These are phyloP conservation scores for Megalopta genalis DNA, from an alignment of 1,140 invertebrate species.

Conservation along the genomic window DNA sequence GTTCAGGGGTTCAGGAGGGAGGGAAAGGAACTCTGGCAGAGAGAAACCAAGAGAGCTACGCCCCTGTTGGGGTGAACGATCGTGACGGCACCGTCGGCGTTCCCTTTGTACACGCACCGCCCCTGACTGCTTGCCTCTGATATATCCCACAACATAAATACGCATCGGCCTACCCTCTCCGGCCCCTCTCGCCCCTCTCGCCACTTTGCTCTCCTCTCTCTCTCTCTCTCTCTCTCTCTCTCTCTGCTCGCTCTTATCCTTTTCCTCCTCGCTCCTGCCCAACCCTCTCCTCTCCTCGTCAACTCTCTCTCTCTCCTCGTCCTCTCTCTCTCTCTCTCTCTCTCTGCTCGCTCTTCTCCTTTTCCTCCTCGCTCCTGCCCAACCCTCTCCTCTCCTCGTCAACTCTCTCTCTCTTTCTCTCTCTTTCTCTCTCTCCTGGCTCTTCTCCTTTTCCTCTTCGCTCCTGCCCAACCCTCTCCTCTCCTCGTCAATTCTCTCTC, in stretches of 20 bases:
- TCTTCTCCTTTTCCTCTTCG: neutral
- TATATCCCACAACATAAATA: conserved; percentile 56
- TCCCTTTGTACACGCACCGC: conserved; percentile 65
- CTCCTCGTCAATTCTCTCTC: too few relatives aligned
- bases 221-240: too few relatives aligned
- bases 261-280: neutral
- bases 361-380: neutral
- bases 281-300: neutral
- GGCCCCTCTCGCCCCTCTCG: neutral
- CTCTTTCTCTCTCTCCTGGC: neutral
- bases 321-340: too few relatives aligned
- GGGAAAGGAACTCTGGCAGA: conserved; percentile 20
- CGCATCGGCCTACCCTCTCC: conserved; percentile 14
- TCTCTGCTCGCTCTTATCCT: neutral
- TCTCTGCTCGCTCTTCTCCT: too few relatives aligned
- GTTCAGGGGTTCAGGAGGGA: conserved; percentile 45
- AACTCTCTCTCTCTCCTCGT: too few relatives aligned
- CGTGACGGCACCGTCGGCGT: conserved; percentile 66
- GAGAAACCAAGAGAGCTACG: conserved; percentile 49
- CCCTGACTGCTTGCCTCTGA: conserved; percentile 52
- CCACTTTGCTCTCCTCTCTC: conserved; percentile 1
- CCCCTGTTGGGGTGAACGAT: conserved; percentile 64
- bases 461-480: too few relatives aligned
- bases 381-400: too few relatives aligned
- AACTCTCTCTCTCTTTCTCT: too few relatives aligned